phyloP scores from a whole-genome alignment of 2,888 invertebrate genomes.

The Elysia crispata region DNA sequence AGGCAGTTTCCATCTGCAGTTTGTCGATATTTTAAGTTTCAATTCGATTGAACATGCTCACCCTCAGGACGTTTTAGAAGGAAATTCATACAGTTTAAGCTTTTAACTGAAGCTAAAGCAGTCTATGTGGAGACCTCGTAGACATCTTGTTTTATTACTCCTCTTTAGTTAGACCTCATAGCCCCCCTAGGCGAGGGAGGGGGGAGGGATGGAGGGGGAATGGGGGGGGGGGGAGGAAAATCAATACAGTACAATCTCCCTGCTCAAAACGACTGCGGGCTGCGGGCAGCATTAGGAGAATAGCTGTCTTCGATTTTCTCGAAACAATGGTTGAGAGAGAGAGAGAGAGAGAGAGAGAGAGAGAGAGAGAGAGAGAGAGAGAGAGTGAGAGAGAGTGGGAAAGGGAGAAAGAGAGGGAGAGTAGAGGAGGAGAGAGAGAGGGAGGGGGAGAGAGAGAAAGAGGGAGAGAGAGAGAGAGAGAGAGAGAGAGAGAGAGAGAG shows the following conservation, averaged over 20 bases:
- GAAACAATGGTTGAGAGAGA: neutral
- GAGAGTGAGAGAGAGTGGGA: constrained; percentile 5
- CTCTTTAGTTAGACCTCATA: neutral
- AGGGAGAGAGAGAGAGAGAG: neutral
- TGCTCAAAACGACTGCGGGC: neutral
- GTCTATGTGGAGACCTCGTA: too few relatives aligned
- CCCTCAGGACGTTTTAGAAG: too few relatives aligned
- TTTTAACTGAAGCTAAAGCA: too few relatives aligned
- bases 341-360: neutral
- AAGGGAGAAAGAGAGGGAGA: neutral
- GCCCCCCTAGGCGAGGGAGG: neutral
- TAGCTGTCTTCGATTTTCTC: too few relatives aligned
- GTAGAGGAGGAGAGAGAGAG: neutral
- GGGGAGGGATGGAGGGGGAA: too few relatives aligned
- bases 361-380: constrained; percentile 2
- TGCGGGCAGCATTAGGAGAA: too few relatives aligned
- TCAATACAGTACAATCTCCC: neutral
- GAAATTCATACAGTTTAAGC: too few relatives aligned
- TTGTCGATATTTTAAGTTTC: too few relatives aligned
- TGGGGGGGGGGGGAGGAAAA: too few relatives aligned
- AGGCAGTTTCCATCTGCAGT: too few relatives aligned
- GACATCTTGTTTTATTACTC: constrained; percentile 14
- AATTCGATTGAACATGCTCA: too few relatives aligned
- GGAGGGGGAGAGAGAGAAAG: neutral
- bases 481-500: constrained; percentile 12